Evolutionary conservation across 2,888 invertebrate species (phyloP), one percentile per base, ranked within the genome.

Genomic region (Tachina grossa): DNA sequence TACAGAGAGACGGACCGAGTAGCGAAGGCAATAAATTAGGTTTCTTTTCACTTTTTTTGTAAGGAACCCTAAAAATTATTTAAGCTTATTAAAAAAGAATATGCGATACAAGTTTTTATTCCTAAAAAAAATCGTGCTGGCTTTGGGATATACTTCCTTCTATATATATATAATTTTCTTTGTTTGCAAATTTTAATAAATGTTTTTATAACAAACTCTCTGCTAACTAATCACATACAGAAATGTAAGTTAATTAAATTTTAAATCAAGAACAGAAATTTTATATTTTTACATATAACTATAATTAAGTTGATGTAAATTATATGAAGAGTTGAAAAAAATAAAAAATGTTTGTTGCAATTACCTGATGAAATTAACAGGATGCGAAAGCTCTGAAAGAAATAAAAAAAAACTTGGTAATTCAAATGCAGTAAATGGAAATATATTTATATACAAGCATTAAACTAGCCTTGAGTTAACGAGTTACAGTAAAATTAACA

Each of bases 281-380:
- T 1, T 10, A 16, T 5, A 10, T 16, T 19, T 53, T 22, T 5
- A 8, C 10, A 19, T 19, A 9, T 11, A n/a, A 57, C 47, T 59
- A 16, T 22, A 61, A 9, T 41, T 22, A 45, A 31, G 6, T 31
- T 31, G 6, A 1, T 45, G 13, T 16, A 76, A 65, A 45, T 19
- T 65, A 31, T 76, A 31, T 51, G 4, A 43, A 65, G 63, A 16
- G 22, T 14, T 43, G 13, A 63, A 19, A 19, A 22, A 41, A 43
- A 75, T 63, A n/a, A 51, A 75, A 63, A 65, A 43, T 65, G 13
- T 66, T 65, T 76, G 39, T 55, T 47, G 31, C 76, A 76, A 55
- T 76, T 55, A 76, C 66, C 65, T 13, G 65, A 14, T 45, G 53
- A 65, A 65, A 53, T 66, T 55, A 55, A 66, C 47, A 19, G 14